Conservation (phyloP, 2,888 invertebrate species). For the Crossocerus cetratus region DNA sequence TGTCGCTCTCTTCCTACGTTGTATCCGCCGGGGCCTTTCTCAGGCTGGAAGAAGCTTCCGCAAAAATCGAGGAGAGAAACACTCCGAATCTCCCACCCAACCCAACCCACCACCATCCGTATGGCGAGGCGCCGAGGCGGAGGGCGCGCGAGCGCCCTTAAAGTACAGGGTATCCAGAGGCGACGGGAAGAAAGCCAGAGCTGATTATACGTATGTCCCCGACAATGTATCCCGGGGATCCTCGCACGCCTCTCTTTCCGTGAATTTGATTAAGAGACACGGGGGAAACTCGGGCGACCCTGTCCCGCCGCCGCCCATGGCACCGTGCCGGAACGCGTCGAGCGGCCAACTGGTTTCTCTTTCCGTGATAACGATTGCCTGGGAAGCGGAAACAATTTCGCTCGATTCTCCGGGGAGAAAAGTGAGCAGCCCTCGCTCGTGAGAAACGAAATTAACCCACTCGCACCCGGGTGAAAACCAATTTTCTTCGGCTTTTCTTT, state of each 20-base stretch:
- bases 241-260: background rate
- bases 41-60: conserved; percentile 33
- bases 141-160: conserved; percentile 23
- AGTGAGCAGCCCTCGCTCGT: too few relatives aligned
- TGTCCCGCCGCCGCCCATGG: background rate
- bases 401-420: too few relatives aligned
- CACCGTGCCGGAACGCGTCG: background rate
- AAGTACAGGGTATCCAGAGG: conserved; percentile 48
- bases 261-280: conserved; percentile 10
- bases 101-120: conserved; percentile 28
- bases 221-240: background rate
- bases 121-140: conserved; percentile 25
- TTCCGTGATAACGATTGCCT: too few relatives aligned
- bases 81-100: conserved; percentile 11
- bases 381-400: too few relatives aligned
- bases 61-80: conserved; percentile 49
- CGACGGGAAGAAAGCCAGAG: conserved; percentile 30
- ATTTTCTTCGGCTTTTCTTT: too few relatives aligned
- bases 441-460: too few relatives aligned
- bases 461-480: too few relatives aligned
- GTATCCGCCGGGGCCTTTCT: background rate
- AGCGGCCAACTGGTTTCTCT: too few relatives aligned
- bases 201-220: conserved; percentile 47
- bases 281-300: background rate
- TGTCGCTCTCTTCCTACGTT: background rate